A percentile compares a stretch with the other conserved stretches of the same genome.
phyloP scores from a whole-genome alignment of 2,888 invertebrate species.

The Orthosia cruda region DNA sequence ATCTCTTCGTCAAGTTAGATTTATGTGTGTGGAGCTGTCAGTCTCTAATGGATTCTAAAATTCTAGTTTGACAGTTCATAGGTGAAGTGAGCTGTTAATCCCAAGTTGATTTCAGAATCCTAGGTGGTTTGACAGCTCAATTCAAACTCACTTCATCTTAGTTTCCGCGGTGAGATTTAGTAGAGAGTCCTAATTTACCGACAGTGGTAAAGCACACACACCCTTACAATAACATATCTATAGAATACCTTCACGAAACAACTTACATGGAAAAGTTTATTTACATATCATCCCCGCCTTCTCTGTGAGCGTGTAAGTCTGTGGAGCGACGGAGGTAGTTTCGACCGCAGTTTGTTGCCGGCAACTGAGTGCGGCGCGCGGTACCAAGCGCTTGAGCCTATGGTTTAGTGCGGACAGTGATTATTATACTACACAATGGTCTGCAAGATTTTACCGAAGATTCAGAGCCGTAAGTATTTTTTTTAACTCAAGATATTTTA shows the following conservation, averaged over 20 bases:
- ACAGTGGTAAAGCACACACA: neutral
- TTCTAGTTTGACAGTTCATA: too few species aligned
- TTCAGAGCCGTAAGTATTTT: conserved; percentile 80
- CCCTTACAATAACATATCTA: conserved; percentile 17
- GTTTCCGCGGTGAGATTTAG: too few species aligned
- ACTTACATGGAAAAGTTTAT: conserved; percentile 3
- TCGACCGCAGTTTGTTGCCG: conserved; percentile 48
- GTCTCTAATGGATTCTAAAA: too few species aligned
- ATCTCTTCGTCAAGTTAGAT: too few species aligned
- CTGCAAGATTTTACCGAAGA: conserved; percentile 84
- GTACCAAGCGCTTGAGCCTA: conserved; percentile 12
- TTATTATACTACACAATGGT: conserved; percentile 77
- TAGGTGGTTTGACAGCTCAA: too few species aligned
- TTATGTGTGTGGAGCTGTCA: too few species aligned
- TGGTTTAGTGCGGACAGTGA: conserved; percentile 49
- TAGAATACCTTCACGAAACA: neutral
- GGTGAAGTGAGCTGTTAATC: too few species aligned
- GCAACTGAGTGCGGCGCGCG: conserved; percentile 47
- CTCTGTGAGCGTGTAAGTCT: conserved; percentile 40
- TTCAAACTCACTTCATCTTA: too few species aligned
- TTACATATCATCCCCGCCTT: conserved; percentile 62
- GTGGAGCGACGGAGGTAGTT: conserved; percentile 38
- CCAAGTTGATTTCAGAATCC: too few species aligned
- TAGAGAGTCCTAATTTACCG: neutral
- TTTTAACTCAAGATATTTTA: neutral